Conservation (phyloP, 1,140 invertebrate species). For the Drosophila punjabiensis region DNA sequence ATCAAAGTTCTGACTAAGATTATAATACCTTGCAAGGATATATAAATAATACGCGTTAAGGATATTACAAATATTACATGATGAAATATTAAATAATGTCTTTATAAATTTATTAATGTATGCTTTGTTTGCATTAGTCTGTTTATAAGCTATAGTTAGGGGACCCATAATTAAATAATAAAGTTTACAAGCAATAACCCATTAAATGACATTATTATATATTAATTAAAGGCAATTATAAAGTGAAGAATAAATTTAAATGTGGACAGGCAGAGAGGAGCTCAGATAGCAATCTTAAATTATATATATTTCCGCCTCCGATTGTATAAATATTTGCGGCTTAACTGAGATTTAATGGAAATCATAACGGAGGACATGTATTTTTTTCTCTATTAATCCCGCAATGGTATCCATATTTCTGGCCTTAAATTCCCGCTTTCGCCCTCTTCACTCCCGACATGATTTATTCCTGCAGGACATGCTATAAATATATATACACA, state of each 20-base stretch:
- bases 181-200: background rate
- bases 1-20: no score
- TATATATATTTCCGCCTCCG: slow-evolving; percentile 9
- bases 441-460: slow-evolving; percentile 13
- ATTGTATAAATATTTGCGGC: slow-evolving; percentile 29
- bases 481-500: background rate
- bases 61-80: no score
- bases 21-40: no score
- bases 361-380: slow-evolving; percentile 3
- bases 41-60: no score
- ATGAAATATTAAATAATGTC: no score
- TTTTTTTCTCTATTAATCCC: slow-evolving; percentile 11
- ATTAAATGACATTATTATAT: background rate
- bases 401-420: slow-evolving; percentile 27
- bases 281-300: slow-evolving; percentile 6
- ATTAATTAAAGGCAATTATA: slow-evolving; percentile 11
- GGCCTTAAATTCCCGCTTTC: slow-evolving; percentile 26
- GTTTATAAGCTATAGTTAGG: background rate
- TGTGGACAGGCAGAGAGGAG: background rate
- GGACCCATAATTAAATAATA: background rate
- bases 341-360: slow-evolving; percentile 18
- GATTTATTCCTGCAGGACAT: slow-evolving; percentile 23
- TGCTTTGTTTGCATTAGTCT: no score
- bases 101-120: no score
- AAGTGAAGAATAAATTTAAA: background rate